A percentile compares a stretch with the other conserved stretches of the same genome.
These are phyloP conservation scores for Myotis daubentonii DNA, from an alignment of 2,797 vertebrate genomes.

Conservation along the genomic window DNA sequence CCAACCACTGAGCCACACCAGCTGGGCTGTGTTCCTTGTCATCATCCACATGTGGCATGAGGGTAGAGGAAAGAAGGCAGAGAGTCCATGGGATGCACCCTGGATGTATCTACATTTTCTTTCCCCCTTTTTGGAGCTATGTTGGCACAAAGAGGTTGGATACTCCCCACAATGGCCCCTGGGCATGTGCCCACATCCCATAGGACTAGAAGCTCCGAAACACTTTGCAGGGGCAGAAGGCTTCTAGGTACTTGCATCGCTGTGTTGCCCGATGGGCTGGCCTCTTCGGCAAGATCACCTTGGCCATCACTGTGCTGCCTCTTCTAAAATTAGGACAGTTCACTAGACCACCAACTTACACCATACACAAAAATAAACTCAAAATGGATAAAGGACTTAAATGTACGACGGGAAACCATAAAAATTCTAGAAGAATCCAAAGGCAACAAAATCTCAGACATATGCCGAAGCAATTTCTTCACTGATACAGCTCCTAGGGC, in stretches of 20 bases:
- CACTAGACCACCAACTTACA: no score
- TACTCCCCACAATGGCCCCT: neutral
- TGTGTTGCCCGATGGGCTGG: neutral
- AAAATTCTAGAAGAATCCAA: no score
- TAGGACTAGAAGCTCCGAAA: neutral
- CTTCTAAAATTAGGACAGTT: neutral
- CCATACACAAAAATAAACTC: no score
- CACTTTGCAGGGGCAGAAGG: neutral
- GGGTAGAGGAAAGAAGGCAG: neutral
- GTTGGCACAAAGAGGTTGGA: neutral
- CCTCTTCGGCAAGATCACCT: neutral
- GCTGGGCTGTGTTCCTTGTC: neutral
- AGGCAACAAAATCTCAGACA: no score
- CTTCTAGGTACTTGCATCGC: neutral
- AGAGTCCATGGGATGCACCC: neutral
- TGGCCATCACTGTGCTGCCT: neutral
- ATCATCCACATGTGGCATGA: accelerated
- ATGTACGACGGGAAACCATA: no score
- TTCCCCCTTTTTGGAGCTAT: neutral
- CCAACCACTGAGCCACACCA: no score
- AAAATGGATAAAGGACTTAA: no score
- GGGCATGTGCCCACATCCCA: neutral
- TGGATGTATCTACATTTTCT: neutral
- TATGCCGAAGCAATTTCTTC: no score
- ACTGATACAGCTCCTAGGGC: no score